Base-by-base conservation (phyloP, 2,888 invertebrate species). In the Synergus laeviventris region DNA sequence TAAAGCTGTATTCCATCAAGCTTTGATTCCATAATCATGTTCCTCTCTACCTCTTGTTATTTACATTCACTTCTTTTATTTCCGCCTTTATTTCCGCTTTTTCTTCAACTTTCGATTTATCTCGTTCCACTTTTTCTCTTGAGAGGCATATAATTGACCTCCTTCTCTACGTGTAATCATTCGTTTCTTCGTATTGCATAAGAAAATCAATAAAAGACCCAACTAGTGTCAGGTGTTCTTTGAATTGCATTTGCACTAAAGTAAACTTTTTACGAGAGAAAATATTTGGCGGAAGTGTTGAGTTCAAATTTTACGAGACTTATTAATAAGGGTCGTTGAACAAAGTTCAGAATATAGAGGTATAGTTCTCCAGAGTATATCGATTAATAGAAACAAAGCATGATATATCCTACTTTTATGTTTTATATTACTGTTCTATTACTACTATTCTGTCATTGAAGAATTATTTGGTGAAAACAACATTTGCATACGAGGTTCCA, bases 71-170 rank as follows among this genome's bases (percentile, higher is more conserved):
- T 18, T 18, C 18, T 18, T 54, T 18, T 3, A 62, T 42, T 45
- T 45, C 9, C 16, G 36, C 2, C 38, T 45, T 45, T 66, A 62
- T 42, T 45, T 45, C 9, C 16, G 36, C 2, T 62, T 45, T 45
- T 66, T 42, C 2, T 9, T 9, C 24, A 4, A 24, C 5, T 45
- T 21, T 42, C 21, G 31, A 66, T 66, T 66, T 24, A 66, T 45
- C 66, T 66, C 9, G 45, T 64, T 64, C 42, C 21, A 42, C 24
- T 66, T 45, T 36, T 66, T 45, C 45, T 64, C 64, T 64, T 21
- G 21, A 66, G n/a, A n/a, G 45, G 66, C 42, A 45, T 66, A 39
- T 66, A 66, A 66, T 66, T 66, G 66, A 66, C 66, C 66, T 24
- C 66, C 24, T 66, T 45, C 45, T 24, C 66, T 45, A 66, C 31